A percentile compares a stretch with the other conserved stretches of the same genome.
Evolutionary conservation across 2,113 vertebrate species (phyloP).

Genomic region (Morone saxatilis): DNA sequence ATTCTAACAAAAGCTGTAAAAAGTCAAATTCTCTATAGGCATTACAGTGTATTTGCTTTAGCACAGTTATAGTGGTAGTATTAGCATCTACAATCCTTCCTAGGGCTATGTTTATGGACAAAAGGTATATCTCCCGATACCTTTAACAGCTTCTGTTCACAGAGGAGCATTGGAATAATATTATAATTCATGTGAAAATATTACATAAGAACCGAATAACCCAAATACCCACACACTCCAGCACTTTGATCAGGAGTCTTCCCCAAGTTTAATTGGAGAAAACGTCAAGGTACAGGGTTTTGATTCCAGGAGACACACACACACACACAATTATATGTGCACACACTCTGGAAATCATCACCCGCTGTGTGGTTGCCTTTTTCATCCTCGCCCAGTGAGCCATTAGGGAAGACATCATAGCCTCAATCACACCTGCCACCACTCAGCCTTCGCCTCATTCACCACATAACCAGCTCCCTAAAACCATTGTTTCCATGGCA

Average conservation of each 20-base stretch:
- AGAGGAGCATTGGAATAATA: not conserved
- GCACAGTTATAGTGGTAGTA: not conserved
- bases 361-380: slow-evolving; percentile 50
- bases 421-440: slow-evolving; percentile 71
- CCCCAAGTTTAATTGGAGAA: slow-evolving; percentile 49
- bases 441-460: slow-evolving; percentile 64
- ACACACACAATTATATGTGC: not conserved
- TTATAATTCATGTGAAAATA: slow-evolving; percentile 17
- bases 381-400: slow-evolving; percentile 50
- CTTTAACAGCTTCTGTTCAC: not conserved
- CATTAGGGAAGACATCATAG: slow-evolving; percentile 66
- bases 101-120: not conserved
- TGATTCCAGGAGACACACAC: not conserved
- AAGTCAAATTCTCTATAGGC: not conserved
- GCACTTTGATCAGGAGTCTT: slow-evolving; percentile 45
- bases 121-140: not conserved
- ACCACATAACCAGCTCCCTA: slow-evolving; percentile 53
- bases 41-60: not conserved
- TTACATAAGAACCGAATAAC: slow-evolving; percentile 33
- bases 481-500: slow-evolving; percentile 74
- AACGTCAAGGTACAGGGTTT: slow-evolving; percentile 18
- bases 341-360: slow-evolving; percentile 33
- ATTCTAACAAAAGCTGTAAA: not conserved
- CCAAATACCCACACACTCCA: slow-evolving; percentile 3
- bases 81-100: not conserved